Base-by-base conservation (phyloP, 2,888 invertebrate genomes). In the Platypus cylindrus region DNA sequence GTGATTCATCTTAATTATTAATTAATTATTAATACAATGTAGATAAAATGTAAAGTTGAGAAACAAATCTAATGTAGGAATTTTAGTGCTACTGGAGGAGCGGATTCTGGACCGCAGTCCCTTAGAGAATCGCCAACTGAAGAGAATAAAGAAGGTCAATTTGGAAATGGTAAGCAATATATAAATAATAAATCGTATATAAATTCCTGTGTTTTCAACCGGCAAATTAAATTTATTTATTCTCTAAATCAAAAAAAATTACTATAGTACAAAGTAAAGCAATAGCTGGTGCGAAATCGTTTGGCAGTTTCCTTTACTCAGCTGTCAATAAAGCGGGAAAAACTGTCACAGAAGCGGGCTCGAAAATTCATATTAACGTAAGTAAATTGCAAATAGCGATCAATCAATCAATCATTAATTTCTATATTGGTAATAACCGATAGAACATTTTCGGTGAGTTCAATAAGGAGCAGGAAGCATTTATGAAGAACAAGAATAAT, bases 361-460 rank as follows among this genome's bases (percentile, higher is more conserved):
- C 78, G 48, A 90, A 91, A 67, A 83, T 94, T 56, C 35, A 38
- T 20, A 38, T 41, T 30, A 41, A 41, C 17, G 41, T 41, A 36
- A 36, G 41, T 41, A 20, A 20, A 29, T 22, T 9, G 20, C 9
- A 7, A 5, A 20, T 7, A 7, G 5, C 20, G 20, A 20, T 20
- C 9, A 20, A 7, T 5, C 7, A 20, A 7, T 20, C 5, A 20
- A 20, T 7, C 20, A 20, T 7, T 20, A 20, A 9, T 5, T 20
- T 20, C 7, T 20, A 15, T 27, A 14, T 14, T 16, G n/a, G n/a
- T n/a, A n/a, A n/a, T n/a, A n/a, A n/a, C n/a, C n/a, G n/a, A n/a
- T n/a, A 94, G 94, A 90, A 89, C 62, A 80, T 98, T 62, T 70
- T 98, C 53, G 91, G 91, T 33, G 95, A 97, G 56, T 89, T 98